Evolutionary conservation across 2,113 vertebrate species (phyloP), one percentile per base, ranked within the genome.

Genomic region (Corythoichthys haematopterus): DNA sequence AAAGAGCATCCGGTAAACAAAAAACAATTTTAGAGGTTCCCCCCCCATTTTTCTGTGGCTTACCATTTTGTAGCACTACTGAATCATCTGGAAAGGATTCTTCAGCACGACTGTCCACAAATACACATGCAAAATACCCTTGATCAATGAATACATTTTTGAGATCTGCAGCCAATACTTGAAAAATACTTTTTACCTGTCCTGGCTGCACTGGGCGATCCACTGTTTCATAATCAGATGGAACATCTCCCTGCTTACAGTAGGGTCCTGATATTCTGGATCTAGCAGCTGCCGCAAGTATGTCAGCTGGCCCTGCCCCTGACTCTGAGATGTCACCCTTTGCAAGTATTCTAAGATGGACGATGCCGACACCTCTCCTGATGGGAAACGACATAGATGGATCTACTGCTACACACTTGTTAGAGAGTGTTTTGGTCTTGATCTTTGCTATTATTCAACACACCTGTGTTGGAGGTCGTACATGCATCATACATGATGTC

Each of bases 401-500:
- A 70, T 20, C 46, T 14, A 8, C 36, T 33, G 4, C 56, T 9
- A 55, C 8, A 46, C 13, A 16, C 3, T 0, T 57, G 3, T 13
- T 7, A 56, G 3, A 2, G 12, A 48, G 33, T 36, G 37, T 67
- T 50, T 69, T 0, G 5, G 28, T 13, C 6, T 6, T 35, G 3
- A 53, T 15, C 62, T 66, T 40, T 57, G 10, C n/a, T 7, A 56
- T 1, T 28, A 10, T n/a, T 7, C 33, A 16, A 5, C 46, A 12
- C 78, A 92, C 92, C 91, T 90, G 80, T 79, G 64, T 63, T 85
- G 48, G 76, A 65, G 33, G 76, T 70, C 9, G 87, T 87, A 69
- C 91, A 92, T 0, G 87, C 64, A 55, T 90, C 80, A 76, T 92
- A 93, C 75, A 91, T 88, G 16, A 92, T 86, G 57, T 92, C 88